Evolutionary conservation across 2,888 invertebrate genomes (phyloP), one percentile per base, ranked within the genome.

Genomic region (Sphecodes monilicornis): DNA sequence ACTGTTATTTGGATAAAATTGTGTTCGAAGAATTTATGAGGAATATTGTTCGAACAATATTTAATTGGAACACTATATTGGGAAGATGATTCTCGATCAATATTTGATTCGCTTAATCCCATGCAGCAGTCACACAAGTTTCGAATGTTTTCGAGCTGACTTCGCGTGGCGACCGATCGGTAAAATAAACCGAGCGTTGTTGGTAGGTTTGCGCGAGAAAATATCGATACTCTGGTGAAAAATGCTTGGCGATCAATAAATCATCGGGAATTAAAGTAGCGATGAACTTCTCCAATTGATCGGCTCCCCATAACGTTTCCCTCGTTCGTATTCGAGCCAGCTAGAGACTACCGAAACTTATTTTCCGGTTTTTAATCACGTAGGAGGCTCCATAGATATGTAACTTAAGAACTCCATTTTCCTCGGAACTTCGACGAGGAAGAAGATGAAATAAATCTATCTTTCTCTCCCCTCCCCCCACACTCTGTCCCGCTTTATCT

Each of bases 341-440:
- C 66, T 64, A 68, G 46, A 26, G 46, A 72, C 66, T 50, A 32
- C 50, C 60, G 46, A 78, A 86, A 86, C 81, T 85, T 85, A 80
- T 85, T 85, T 85, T 74, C 85, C 85, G 57, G 76, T 74, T 85
- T 85, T 85, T 85, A 85, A 85, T 85, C 85, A 74, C 78, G 76
- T 75, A 50, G 73, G 73, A 84, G 73, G 72, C 66, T 70, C 85
- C 64, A 36, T 68, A 43, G 72, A 32, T 79, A 76, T 54, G 84
- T 75, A 79, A 85, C 85, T 74, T 64, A 57, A 69, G 76, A 80
- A 80, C 54, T 80, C 85, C 73, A 76, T 85, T 85, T 76, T 74
- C 46, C 43, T 6, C 22, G 46, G 32, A 80, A 76, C 66, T 80
- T 72, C 66, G 10, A 54, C n/a, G 32, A 32, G 43, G 29, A 32